Evolutionary conservation across 2,797 vertebrate genomes (phyloP), one percentile per base, ranked within the genome.

Genomic region (Neosalanx taihuensis): DNA sequence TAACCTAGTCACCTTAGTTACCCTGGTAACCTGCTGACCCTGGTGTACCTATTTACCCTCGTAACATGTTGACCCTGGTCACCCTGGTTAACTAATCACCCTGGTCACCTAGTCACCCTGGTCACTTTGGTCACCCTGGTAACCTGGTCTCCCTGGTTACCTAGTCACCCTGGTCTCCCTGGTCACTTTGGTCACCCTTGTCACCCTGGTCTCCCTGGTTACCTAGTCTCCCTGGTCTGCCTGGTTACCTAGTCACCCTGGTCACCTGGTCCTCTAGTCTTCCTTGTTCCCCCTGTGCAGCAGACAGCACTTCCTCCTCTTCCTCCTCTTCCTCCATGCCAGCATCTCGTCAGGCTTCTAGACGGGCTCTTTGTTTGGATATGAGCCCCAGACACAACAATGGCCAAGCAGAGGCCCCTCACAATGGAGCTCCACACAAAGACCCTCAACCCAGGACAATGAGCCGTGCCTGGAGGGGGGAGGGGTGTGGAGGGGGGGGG

Each of bases 301-400:
- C 49, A 67, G 65, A 67, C 20, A 67, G 26, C 26, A 31, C 46
- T 67, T 67, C 65, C 49, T 67, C 13, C 64, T 67, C 65, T 46
- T 18, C 26, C 49, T 67, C 13, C 64, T 67, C 65, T 46, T 18
- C 26, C 29, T 29, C 46, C 49, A 30, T 17, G 37, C 79, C 77
- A 77, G 35, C 83, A 80, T 85, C 82, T 81, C 69, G 73, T 69
- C 66, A 29, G 83, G 87, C 83, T 83, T 37, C 78, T 83, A 86
- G 87, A 89, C 84, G 65, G 78, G 71, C 70, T 76, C 82, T 92
- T 92, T 92, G 91, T 93, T 85, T 89, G 79, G 64, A 81, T 82
- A 78, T 81, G 80, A 87, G 86, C 80, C 86, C 89, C 90, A 93
- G 92, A 92, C 92, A 93, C 90, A 93, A 93, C 92, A 92, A 89